Evolutionary conservation across 2,797 vertebrate genomes (phyloP), one percentile per base, ranked within the genome.

Genomic region (Tapirus indicus): DNA sequence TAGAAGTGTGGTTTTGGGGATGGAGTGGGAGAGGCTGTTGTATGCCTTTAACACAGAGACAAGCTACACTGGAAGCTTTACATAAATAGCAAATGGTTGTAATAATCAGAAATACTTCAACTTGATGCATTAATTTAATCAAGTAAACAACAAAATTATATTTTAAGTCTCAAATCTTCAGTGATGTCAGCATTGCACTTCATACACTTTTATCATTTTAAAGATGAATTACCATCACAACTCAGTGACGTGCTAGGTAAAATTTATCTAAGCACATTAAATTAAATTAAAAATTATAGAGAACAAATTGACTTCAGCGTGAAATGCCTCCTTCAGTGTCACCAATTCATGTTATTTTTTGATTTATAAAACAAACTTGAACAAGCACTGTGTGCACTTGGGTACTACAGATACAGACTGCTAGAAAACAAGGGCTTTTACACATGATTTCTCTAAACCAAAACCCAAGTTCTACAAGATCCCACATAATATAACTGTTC

Each of bases 401-500:
- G 6, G 35, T 62, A 82, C 41, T 75, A 69, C 0, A 82, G 32
- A 89, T 38, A 54, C 2, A 77, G 52, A 62, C 69, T 86, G 38
- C n/a, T 96, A 85, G n/a, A 91, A 92, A 98, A 88, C 2, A 95
- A 96, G 60, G 5, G 0, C 38, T 72, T 97, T 95, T 84, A 23
- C 71, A 79, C 29, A 32, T 85, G 64, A 87, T 93, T 96, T 97
- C 68, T 79, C 56, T 80, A 89, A 97, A 25, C 1, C 0, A 25
- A 94, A 89, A 64, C 47, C 47, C 47, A 47, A 47, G 10, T 10
- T 78, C 66, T 68, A 90, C 21, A 91, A 38, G 27, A 95, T 47
- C 25, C 75, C 84, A 87, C 32, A 95, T 96, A 92, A 96, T 49
- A 94, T 95, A 95, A 97, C 41, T 82, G 83, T 21, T 97, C 75